Evolutionary conservation across 2,113 vertebrate species (phyloP), one percentile per base, ranked within the genome.

Genomic region (Thinocorus orbignyianus): DNA sequence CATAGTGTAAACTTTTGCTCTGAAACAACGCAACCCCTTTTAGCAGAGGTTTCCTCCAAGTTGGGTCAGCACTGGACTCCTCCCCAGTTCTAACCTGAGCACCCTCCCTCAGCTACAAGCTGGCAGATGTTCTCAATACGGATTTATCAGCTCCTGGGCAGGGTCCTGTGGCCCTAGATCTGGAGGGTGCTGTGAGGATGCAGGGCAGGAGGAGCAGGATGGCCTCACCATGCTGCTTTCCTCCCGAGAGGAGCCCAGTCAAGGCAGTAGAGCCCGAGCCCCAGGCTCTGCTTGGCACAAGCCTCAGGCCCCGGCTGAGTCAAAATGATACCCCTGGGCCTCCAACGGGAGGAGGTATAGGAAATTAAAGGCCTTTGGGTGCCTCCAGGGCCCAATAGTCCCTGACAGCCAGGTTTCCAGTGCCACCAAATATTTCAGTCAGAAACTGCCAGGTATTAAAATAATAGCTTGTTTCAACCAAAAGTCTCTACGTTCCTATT

Each of bases 161-260:
- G n/a, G 44, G 22, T 5, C 22, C 35, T 33, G 16, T 3, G 28
- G 22, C 33, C 52, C 33, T 24, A 23, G 30, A 12, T 41, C 12
- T 9, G 0, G 10, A 69, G 10, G 18, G 11, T 37, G 11, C 33
- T 68, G 64, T 0, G 0, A 57, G 18, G 37, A 15, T 49, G 58
- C 33, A 52, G 48, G 1, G 11, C 39, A 64, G 39, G 48, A 68
- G n/a, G 5, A 44, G n/a, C 15, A 14, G 7, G 25, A 39, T 5
- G 26, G 28, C 17, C n/a, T 16, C 39, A 31, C 11, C 1, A 0
- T 0, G 0, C 5, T 8, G 5, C 7, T 23, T 57, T 10, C 33
- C 52, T 60, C 10, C 64, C 7, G 52, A 10, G 9, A 7, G 35
- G 20, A 65, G 3, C 31, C 39, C 33, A 31, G 24, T 4, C 49